Percentiles rank a stretch among this genome's conserved stretches.
phyloP scores from a whole-genome alignment of 2,888 invertebrate genomes.

The Dascillus cervinus region DNA sequence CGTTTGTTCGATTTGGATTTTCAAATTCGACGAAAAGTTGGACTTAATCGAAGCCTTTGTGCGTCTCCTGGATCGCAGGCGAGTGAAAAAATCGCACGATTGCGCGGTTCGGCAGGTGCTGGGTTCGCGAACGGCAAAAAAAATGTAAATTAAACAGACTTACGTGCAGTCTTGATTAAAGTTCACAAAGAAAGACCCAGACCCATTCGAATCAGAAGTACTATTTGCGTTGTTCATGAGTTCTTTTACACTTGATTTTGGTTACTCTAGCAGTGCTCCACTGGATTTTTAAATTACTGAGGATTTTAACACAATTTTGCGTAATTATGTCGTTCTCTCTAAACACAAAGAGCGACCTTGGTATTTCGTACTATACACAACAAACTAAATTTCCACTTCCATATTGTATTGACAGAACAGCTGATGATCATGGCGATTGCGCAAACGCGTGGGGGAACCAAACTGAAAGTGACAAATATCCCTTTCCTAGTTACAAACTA shows the following conservation, averaged over 20 bases:
- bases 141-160: too few species aligned
- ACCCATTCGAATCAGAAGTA: slow-evolving; percentile 63
- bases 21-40: too few species aligned
- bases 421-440: slow-evolving; percentile 23
- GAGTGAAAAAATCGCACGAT: too few species aligned
- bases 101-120: too few species aligned
- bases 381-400: slow-evolving; percentile 23
- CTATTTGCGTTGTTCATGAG: slow-evolving; percentile 80
- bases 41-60: too few species aligned
- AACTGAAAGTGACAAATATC: slow-evolving; percentile 3
- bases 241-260: slow-evolving; percentile 40
- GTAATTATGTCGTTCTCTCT: slow-evolving; percentile 44
- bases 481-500: not conserved
- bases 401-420: slow-evolving; percentile 33
- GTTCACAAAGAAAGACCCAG: slow-evolving; percentile 86
- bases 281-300: slow-evolving; percentile 25
- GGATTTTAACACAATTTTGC: slow-evolving; percentile 42
- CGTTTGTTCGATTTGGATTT: too few species aligned
- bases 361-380: slow-evolving; percentile 27
- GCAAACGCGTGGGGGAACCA: slow-evolving; percentile 12
- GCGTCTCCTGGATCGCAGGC: too few species aligned
- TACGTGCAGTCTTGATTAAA: slow-evolving; percentile 98
- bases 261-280: slow-evolving; percentile 21
- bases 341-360: slow-evolving; percentile 62
- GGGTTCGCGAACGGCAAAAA: too few species aligned